A percentile compares a stretch with the other conserved stretches of the same genome.
These are phyloP conservation scores for Magallana nippona DNA, from an alignment of 2,888 invertebrate genomes.

Conservation along the genomic window DNA sequence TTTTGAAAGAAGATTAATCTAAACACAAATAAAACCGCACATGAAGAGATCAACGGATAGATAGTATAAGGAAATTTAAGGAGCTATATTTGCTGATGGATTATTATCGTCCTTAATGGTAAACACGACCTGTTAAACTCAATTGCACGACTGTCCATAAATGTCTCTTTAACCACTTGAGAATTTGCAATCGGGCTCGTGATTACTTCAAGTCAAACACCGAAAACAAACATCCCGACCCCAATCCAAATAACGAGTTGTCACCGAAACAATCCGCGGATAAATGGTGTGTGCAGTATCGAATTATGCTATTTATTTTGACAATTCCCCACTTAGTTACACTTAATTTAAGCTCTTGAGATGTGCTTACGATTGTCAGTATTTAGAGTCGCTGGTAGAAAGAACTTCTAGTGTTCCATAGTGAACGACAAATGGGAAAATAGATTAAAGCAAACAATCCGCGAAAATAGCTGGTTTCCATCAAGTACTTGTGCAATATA, in stretches of 20 bases:
- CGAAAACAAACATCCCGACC: conserved; percentile 5
- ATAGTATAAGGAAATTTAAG: conserved; percentile 5
- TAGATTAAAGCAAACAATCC: background rate
- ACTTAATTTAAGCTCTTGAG: conserved; percentile 25
- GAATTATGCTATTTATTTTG: conserved; percentile 29
- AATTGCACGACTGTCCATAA: conserved; percentile 36
- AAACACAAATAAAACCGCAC: background rate
- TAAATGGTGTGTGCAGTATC: conserved; percentile 33
- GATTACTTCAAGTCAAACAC: conserved; percentile 23
- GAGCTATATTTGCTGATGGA: conserved; percentile 11
- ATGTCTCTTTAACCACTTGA: conserved; percentile 40
- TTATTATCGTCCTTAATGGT: conserved; percentile 29
- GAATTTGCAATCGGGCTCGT: conserved; percentile 25
- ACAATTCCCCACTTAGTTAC: conserved; percentile 23
- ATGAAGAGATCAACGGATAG: conserved; percentile 5
- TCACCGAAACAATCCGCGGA: background rate
- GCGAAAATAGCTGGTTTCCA: conserved; percentile 20
- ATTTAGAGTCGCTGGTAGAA: background rate
- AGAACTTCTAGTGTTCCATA: background rate
- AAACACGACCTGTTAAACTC: conserved; percentile 24
- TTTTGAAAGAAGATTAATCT: too few species aligned
- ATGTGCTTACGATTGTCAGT: background rate
- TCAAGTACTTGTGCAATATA: conserved; percentile 19
- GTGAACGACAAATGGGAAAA: background rate
- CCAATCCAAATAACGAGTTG: conserved; percentile 29